Percentiles rank a stretch among this genome's conserved stretches.
Evolutionary conservation across 2,888 invertebrate genomes (phyloP).

Genomic region (Furcula furcula): DNA sequence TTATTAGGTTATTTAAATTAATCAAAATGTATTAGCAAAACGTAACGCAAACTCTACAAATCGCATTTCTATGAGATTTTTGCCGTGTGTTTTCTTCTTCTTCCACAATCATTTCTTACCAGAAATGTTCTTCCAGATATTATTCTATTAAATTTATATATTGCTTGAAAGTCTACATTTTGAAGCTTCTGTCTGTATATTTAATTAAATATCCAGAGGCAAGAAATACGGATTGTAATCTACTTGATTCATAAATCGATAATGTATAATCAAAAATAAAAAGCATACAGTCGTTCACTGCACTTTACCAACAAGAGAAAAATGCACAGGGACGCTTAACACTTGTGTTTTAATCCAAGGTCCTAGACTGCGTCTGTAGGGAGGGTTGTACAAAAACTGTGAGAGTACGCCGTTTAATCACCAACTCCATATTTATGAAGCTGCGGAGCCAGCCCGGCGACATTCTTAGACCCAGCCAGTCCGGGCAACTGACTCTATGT

Average conservation of each 20-base stretch:
- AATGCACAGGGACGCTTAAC: slow-evolving; percentile 19
- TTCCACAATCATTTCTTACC: no score
- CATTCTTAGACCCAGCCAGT: slow-evolving; percentile 62
- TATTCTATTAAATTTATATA: no score
- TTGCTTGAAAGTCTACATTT: no score
- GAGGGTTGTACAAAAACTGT: slow-evolving; percentile 51
- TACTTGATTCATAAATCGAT: slow-evolving; percentile 1
- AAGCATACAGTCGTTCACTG: slow-evolving; percentile 16
- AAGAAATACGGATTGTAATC: no score
- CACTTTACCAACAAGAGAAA: slow-evolving; percentile 9
- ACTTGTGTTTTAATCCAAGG: slow-evolving; percentile 40
- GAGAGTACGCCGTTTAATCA: slow-evolving; percentile 60
- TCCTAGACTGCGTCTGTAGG: slow-evolving; percentile 21
- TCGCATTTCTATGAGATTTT: no score
- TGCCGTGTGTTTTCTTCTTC: no score
- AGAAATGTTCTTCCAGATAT: no score
- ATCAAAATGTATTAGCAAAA: no score
- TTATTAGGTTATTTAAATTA: no score
- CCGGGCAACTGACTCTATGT: slow-evolving; percentile 26
- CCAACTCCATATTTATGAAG: slow-evolving; percentile 74
- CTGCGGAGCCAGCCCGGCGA: slow-evolving; percentile 50
- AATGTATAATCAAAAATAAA: slow-evolving; percentile 7
- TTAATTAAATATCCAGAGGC: no score
- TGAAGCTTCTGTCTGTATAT: no score
- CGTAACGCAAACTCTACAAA: no score